phyloP scores from a whole-genome alignment of 2,888 invertebrate genomes.

The Diogma glabrata region DNA sequence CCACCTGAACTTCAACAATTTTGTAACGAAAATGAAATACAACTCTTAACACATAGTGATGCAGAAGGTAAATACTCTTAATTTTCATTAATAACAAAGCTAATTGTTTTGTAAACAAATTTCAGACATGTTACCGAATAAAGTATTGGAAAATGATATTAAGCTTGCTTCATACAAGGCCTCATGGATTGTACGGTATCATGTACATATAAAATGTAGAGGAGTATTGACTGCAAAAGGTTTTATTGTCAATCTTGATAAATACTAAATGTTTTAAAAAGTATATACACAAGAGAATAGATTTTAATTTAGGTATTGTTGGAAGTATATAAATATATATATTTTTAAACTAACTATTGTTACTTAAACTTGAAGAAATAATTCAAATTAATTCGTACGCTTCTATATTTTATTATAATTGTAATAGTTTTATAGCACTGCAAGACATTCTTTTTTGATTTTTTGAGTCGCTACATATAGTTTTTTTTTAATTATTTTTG shows the following conservation, averaged over 20 bases:
- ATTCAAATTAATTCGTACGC: too few relatives aligned
- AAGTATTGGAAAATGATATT: constrained; percentile 43
- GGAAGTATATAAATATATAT: too few relatives aligned
- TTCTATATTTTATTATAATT: too few relatives aligned
- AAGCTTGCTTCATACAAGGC: constrained; percentile 41
- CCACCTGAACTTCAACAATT: constrained; percentile 82
- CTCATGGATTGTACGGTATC: constrained; percentile 75
- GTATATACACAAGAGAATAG: too few relatives aligned
- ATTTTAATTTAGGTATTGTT: too few relatives aligned
- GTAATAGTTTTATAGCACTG: too few relatives aligned
- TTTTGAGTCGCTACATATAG: too few relatives aligned
- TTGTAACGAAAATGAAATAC: constrained; percentile 82
- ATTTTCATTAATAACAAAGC: constrained; percentile 13
- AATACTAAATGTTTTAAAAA: too few relatives aligned
- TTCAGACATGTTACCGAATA: constrained; percentile 43
- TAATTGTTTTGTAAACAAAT: constrained; percentile 12
- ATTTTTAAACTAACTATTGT: too few relatives aligned
- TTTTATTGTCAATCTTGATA: constrained; percentile 47
- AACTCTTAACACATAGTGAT: constrained; percentile 91
- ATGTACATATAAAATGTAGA: constrained; percentile 80
- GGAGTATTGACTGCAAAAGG: constrained; percentile 88
- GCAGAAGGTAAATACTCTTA: constrained; percentile 54
- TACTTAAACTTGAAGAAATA: too few relatives aligned
- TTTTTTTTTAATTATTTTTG: too few relatives aligned
- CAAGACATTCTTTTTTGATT: too few relatives aligned